Percentiles rank a stretch among this genome's conserved stretches.
phyloP scores from a whole-genome alignment of 2,888 invertebrate genomes.

The Drosophila atroscutellata region DNA sequence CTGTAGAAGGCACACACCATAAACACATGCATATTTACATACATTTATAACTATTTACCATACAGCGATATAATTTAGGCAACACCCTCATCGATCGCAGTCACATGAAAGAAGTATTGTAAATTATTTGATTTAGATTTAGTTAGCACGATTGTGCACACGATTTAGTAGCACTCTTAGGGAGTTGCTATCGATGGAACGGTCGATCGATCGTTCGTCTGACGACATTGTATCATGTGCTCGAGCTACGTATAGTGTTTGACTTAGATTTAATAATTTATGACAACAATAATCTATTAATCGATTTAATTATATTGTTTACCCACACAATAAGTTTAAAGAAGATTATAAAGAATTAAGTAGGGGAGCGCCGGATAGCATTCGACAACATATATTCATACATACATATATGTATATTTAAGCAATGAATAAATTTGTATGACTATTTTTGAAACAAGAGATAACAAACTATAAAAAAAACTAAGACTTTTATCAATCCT shows the following conservation, averaged over 20 bases:
- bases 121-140: slow-evolving; percentile 74
- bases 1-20: slow-evolving; percentile 16
- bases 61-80: slow-evolving; percentile 39
- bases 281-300: slow-evolving; percentile 75
- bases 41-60: slow-evolving; percentile 27
- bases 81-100: slow-evolving; percentile 66
- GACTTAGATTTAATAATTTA: slow-evolving; percentile 77
- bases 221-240: slow-evolving; percentile 41
- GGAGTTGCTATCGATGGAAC: slow-evolving; percentile 44
- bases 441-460: slow-evolving; percentile 50
- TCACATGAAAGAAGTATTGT: slow-evolving; percentile 78
- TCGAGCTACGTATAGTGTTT: slow-evolving; percentile 58
- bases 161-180: slow-evolving; percentile 59
- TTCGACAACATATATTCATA: slow-evolving; percentile 34
- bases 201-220: slow-evolving; percentile 23
- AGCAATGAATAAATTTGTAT: slow-evolving; percentile 54
- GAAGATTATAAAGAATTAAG: slow-evolving; percentile 24
- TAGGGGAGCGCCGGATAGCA: slow-evolving; percentile 33
- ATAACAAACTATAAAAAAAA: slow-evolving; percentile 15
- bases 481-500: not conserved
- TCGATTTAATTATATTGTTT: slow-evolving; percentile 63
- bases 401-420: slow-evolving; percentile 42
- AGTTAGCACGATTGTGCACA: slow-evolving; percentile 56
- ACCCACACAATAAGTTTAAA: slow-evolving; percentile 24
- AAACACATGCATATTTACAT: slow-evolving; percentile 14